Base-by-base conservation (phyloP, 2,797 vertebrate genomes). In the Falco novaeseelandiae region DNA sequence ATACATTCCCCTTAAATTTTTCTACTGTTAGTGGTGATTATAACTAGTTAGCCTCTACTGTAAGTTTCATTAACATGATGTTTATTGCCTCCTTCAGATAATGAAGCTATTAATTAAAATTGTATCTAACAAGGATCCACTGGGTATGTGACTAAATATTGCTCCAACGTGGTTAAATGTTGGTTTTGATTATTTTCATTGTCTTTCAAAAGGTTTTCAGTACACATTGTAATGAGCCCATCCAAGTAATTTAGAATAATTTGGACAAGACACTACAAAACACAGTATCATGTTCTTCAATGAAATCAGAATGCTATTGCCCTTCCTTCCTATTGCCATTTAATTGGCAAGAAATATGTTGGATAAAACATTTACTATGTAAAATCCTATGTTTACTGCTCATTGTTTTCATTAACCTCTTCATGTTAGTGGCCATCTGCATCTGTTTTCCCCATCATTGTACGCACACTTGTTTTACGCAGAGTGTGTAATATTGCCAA, bases 31-130 rank as follows among this genome's bases (percentile, higher is more conserved):
- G 42, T 69, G 77, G 58, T 95, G 82, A 86, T 79, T 89, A 59
- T 48, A 83, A 88, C 51, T 44, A 88, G 76, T 90, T 96, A 93
- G 72, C 65, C 71, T 83, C 84, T 85, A 49, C 40, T 62, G 14
- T 82, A 89, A 74, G 51, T 89, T 95, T 94, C 73, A 91, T 94
- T 89, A 95, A 82, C n/a, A 59, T 14, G 23, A 65, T 82, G 25
- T 88, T 94, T 95, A 93, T 89, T 95, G 51, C 58, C 80, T 94
- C 40, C 36, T 96, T 91, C 87, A 83, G 62, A 89, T 88, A 94
- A 91, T 67, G 19, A 92, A 92, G 23, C 55, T 74, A 86, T 93
- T 95, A 88, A 93, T 90, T 92, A 88, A 88, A 96, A 83, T 63
- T 78, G 3, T 74, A 58, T 48, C 76, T 89, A 88, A 80, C 63